phyloP scores from a whole-genome alignment of 2,888 invertebrate species.

The Rotaria magnacalcarata region DNA sequence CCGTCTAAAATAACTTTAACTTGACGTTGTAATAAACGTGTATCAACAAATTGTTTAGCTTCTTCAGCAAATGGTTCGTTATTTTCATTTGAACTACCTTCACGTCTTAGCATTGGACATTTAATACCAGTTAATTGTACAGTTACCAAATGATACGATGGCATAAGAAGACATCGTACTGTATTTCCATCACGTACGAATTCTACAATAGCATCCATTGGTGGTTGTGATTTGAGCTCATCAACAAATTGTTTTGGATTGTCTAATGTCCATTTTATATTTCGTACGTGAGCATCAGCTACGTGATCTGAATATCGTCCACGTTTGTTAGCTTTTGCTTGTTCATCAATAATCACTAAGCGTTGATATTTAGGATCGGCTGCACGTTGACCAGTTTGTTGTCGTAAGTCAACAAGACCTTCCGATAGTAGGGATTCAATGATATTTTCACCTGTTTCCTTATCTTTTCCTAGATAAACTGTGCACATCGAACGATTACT shows the following conservation, averaged over 20 bases:
- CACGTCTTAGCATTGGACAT: conserved; percentile 70
- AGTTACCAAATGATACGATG: conserved; percentile 70
- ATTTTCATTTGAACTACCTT: conserved; percentile 60
- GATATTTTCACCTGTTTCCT: conserved; percentile 74
- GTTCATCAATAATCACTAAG: conserved; percentile 51
- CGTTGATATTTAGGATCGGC: neutral
- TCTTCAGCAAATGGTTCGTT: conserved; percentile 73
- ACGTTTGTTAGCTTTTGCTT: conserved; percentile 69
- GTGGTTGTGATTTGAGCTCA: conserved; percentile 70
- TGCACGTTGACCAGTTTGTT: conserved; percentile 50
- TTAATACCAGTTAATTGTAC: conserved; percentile 88
- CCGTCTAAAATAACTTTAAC: conserved; percentile 76
- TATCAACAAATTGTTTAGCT: conserved; percentile 87
- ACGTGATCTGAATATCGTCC: conserved; percentile 84
- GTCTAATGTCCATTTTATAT: conserved; percentile 82
- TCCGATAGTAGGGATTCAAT: conserved; percentile 80
- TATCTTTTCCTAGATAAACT: conserved; percentile 78
- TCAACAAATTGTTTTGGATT: conserved; percentile 78
- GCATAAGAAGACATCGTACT: conserved; percentile 80
- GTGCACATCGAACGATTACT: conserved; percentile 82
- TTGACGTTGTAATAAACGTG: conserved; percentile 77
- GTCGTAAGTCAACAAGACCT: conserved; percentile 75
- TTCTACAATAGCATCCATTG: conserved; percentile 78
- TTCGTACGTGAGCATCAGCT: conserved; percentile 77
- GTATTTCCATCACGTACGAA: conserved; percentile 96